Conservation (phyloP, 2,888 invertebrate species). For the Drosophila gaucha region DNA sequence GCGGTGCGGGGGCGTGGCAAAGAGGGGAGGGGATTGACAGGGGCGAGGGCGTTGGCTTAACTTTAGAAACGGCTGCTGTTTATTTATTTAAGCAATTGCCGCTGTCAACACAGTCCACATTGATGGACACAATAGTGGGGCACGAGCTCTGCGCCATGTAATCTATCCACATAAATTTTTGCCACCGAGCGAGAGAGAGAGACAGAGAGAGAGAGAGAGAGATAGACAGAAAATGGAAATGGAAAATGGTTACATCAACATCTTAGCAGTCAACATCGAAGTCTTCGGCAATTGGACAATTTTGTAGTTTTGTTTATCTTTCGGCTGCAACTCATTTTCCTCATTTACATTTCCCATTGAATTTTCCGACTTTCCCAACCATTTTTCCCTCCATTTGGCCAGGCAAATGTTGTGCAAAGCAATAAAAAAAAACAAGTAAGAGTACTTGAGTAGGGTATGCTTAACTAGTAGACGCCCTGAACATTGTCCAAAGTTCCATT, state of each 20-base stretch:
- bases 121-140: slow-evolving; percentile 15
- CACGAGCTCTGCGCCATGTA: neutral
- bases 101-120: slow-evolving; percentile 56
- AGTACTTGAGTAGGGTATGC: neutral
- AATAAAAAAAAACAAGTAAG: slow-evolving; percentile 45
- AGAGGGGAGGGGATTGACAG: neutral
- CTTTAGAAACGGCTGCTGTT: slow-evolving; percentile 37
- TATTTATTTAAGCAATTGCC: slow-evolving; percentile 72
- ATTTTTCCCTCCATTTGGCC: slow-evolving; percentile 28
- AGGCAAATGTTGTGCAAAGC: slow-evolving; percentile 61
- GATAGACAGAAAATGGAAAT: slow-evolving; percentile 34
- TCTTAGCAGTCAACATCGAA: slow-evolving; percentile 37
- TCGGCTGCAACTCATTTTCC: slow-evolving; percentile 60
- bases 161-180: slow-evolving; percentile 34
- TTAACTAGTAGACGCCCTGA: neutral
- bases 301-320: slow-evolving; percentile 66
- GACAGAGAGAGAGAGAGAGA: neutral
- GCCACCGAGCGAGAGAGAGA: neutral
- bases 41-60: neutral
- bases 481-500: too few species aligned
- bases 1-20: neutral
- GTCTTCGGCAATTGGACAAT: slow-evolving; percentile 60
- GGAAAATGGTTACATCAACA: slow-evolving; percentile 39
- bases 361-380: neutral
- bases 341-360: slow-evolving; percentile 64